Evolutionary conservation across 92 coral and sea anemone species (phyloP), one percentile per base, ranked within the genome.

Genomic region (Zoanthus gigantus): DNA sequence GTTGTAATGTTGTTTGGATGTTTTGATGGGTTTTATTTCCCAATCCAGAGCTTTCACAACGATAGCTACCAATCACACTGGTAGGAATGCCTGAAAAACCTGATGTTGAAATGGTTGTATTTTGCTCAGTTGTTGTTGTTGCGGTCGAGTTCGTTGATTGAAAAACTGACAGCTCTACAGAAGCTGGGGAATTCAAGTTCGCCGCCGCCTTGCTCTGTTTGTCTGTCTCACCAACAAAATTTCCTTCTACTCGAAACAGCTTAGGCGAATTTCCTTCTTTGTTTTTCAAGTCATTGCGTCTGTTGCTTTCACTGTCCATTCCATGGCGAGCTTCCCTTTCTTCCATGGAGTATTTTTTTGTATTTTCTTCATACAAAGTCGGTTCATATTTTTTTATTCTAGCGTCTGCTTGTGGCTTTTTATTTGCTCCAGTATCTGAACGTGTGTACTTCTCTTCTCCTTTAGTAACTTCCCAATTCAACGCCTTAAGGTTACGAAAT

Each of bases 371-470:
- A 9, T 7, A 1, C 69, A 1, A 6, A 4, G 28, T 2, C 29
- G 5, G 7, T 0, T 17, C 69, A 63, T 17, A 0, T 17, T 23
- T 8, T 63, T 17, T 63, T n/a, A 7, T 3, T 50, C 56, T 37
- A 1, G 4, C 11, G 56, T n/a, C 69, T 63, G 31, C 30, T 17
- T 12, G 30, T 69, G 16, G 15, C 9, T 10, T 69, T 31, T 31
- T 16, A 10, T 1, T 31, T 13, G 37, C 16, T 37, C 3, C 32
- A 15, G 13, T 10, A 17, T 2, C 45, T 47, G 0, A 14, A 10
- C 31, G 23, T 6, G 47, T 23, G n/a, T 63, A 63, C 30, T 18
- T 29, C 63, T 81, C 85, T 45, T 81, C 73, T 11, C 85, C 85
- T 1, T 13, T 0, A 9, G 7, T 5, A 12, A 81, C 28, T 7